Conservation (phyloP, 2,113 vertebrate species). For the Labrus mixtus region DNA sequence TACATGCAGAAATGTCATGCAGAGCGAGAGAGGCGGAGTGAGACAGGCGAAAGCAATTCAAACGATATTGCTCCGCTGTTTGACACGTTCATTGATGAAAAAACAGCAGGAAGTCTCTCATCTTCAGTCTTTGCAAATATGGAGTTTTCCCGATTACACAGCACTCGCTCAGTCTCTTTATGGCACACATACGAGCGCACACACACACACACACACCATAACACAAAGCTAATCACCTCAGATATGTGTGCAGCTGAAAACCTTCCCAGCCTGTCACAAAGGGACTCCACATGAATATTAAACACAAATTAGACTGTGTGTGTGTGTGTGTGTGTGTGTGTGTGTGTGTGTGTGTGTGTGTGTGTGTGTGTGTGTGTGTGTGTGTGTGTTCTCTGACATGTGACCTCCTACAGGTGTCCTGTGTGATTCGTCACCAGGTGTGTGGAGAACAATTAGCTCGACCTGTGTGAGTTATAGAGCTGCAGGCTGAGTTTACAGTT, state of each 20-base stretch:
- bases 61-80: not conserved
- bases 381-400: conserved; percentile 13
- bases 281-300: conserved; percentile 41
- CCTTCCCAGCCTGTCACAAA: conserved; percentile 28
- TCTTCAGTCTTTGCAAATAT: conserved; percentile 35
- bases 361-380: not conserved
- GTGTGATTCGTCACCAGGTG: conserved; percentile 36
- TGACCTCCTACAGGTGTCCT: conserved; percentile 33
- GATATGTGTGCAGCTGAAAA: conserved; percentile 45
- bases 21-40: not conserved
- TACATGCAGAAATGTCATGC: conserved; percentile 8
- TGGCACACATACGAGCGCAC: not conserved
- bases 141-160: conserved; percentile 45
- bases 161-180: not conserved
- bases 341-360: not conserved
- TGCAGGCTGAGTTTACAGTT: not conserved
- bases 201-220: not conserved
- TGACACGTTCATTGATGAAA: conserved; percentile 25
- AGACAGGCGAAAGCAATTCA: conserved; percentile 3
- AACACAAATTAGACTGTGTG: conserved; percentile 11
- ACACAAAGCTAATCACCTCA: conserved; percentile 45
- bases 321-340: not conserved
- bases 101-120: conserved; percentile 32
- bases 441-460: conserved; percentile 23
- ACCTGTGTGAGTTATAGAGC: conserved; percentile 32